Evolutionary conservation across 2,113 vertebrate species (phyloP), one percentile per base, ranked within the genome.

Genomic region (Herpetotheres cachinnans): DNA sequence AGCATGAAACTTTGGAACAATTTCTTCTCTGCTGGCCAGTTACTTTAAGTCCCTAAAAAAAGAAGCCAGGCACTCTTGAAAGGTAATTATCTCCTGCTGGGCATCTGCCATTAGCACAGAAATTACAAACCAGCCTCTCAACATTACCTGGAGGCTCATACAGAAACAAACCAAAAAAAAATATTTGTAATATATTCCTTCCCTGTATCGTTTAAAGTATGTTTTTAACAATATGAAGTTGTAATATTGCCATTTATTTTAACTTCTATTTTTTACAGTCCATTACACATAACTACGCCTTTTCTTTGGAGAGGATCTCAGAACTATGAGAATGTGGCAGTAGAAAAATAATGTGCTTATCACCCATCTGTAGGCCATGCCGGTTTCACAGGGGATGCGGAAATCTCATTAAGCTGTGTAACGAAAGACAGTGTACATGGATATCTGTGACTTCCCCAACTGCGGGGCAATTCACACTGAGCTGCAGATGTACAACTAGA

Each of bases 381-480:
- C 17, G 13, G 21, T 56, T 89, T 95, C 82, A 91, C 77, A 66
- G 89, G 77, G 78, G 84, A 91, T 49, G 70, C 19, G 16, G 81
- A 96, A 94, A 94, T 91, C 89, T 93, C 91, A 91, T 95, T 95
- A 94, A 82, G 58, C 40, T 58, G 66, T 61, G 81, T 79, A 94
- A 87, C 4, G 47, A 79, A 94, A 94, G 70, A 65, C 36, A 65
- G 91, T 2, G 21, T 77, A 89, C 70, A 49, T 1, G 56, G 61
- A 49, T 83, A 49, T 77, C 73, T 95, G 94, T 90, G 93, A 76
- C 82, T 96, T 93, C 65, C 65, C 73, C 73, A 63, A 38, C 46
- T 80, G 47, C 8, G 8, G 77, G 55, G 67, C 49, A 80, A 54
- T 81, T 96, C 67, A 59, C n/a, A 19, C 69, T 3, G 52, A 89